Percentiles rank a stretch among this genome's conserved stretches.
These are phyloP conservation scores for Andrena cerasifolii DNA, from an alignment of 1,140 invertebrate genomes.

Conservation along the genomic window DNA sequence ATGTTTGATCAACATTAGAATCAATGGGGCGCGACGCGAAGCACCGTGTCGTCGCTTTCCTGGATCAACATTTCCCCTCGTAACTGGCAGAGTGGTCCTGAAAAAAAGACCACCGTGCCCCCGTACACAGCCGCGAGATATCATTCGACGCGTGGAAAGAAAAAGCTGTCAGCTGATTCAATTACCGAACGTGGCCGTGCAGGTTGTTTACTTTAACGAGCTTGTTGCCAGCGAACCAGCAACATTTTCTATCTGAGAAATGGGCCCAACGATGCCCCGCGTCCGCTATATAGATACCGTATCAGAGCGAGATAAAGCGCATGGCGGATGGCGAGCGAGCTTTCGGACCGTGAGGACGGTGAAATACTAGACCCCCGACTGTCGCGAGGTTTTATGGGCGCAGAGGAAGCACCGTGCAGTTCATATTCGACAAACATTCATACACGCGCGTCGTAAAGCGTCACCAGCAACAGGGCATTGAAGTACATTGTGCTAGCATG, in stretches of 20 bases:
- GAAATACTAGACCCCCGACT: constrained; percentile 38
- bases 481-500: constrained; percentile 17
- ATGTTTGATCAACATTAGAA: constrained; percentile 15
- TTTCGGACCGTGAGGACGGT: background rate
- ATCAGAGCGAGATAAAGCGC: constrained; percentile 30
- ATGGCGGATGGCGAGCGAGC: background rate
- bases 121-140: background rate
- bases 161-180: constrained; percentile 17
- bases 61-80: background rate
- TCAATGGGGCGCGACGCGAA: background rate
- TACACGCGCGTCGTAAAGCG: constrained; percentile 5
- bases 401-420: constrained; percentile 12
- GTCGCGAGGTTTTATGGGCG: constrained; percentile 39
- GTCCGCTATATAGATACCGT: background rate
- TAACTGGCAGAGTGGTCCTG: background rate
- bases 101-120: background rate
- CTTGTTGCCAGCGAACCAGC: background rate
- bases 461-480: constrained; percentile 5
- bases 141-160: background rate
- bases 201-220: constrained; percentile 18
- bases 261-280: background rate
- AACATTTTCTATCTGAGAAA: background rate
- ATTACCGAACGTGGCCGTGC: background rate
- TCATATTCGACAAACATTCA: constrained; percentile 4
- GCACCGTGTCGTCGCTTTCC: background rate